Evolutionary conservation across 2,888 invertebrate genomes (phyloP), one percentile per base, ranked within the genome.

Genomic region (Aporophyla lueneburgensis): DNA sequence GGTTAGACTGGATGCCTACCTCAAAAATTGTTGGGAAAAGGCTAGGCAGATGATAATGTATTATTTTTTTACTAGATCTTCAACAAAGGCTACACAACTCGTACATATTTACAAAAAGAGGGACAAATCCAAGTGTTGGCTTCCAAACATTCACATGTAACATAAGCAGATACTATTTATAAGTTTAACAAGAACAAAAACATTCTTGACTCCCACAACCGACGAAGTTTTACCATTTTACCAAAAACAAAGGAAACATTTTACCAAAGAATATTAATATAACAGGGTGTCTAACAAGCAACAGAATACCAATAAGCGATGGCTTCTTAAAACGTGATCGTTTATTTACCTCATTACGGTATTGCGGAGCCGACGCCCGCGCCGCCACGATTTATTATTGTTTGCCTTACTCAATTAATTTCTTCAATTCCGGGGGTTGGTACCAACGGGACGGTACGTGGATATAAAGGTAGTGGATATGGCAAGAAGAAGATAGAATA

Each of bases 371-470:
- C 83, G 71, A 79, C 85, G 81, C 74, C 77, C 14, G 33, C 43
- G 43, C 78, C 78, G 54, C 82, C 73, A 71, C 78, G 73, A 87
- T 87, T 88, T 87, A 87, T 87, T 87, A 85, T 88, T 83, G 86
- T 85, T 87, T 88, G 81, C 84, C 79, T 67, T 75, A 88, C 79
- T 82, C 82, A 88, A 88, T 88, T 86, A 86, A 85, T 86, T 88
- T 79, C 80, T 67, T 70, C 76, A 69, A 74, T 85, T 84, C 78
- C 77, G 70, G 71, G 53, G 80, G 68, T 67, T 78, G 85, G 88
- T 80, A 81, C 83, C 78, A 80, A 56, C 74, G 71, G 88, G 27
- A 77, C 74, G 46, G 33, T 12, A 0, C 69, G 2, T 9, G 12
- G 69, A 54, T 70, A 3, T 79, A 81, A 7, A 43, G 14, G 19